Evolutionary conservation across 2,888 invertebrate genomes (phyloP).

Genomic region (Archaeoteleia sp.): DNA sequence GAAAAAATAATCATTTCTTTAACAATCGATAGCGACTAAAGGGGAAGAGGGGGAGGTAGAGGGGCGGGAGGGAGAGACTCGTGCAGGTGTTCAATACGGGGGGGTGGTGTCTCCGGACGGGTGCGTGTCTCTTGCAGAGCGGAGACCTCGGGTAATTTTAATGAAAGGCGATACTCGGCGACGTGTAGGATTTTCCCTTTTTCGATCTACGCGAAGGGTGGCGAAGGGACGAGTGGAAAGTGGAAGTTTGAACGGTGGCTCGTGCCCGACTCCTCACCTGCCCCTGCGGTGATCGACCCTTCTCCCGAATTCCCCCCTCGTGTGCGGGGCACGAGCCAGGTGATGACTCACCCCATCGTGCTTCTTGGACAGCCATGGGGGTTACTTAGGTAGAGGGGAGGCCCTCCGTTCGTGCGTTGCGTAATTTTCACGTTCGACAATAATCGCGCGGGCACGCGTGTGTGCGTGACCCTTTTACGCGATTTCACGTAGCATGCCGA

Average conservation of each 20-base stretch:
- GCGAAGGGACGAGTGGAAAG: constrained; percentile 5
- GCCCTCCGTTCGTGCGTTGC: too few species aligned
- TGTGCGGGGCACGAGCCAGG: constrained; percentile 62
- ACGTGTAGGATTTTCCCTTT: constrained; percentile 44
- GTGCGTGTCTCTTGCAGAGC: constrained; percentile 18
- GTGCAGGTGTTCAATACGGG: constrained; percentile 46
- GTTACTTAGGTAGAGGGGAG: constrained; percentile 3
- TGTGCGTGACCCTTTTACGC: constrained; percentile 34
- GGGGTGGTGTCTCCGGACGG: background rate
- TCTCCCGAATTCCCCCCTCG: constrained; percentile 51
- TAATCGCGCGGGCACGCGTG: constrained; percentile 53
- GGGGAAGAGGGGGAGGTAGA: constrained; percentile 10
- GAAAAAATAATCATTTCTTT: constrained; percentile 29
- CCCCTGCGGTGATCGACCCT: constrained; percentile 50
- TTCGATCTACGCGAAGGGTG: constrained; percentile 14
- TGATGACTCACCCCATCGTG: constrained; percentile 71
- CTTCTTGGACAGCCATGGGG: constrained; percentile 50
- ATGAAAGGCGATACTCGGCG: constrained; percentile 66
- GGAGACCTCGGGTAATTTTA: constrained; percentile 58
- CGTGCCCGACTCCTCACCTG: constrained; percentile 52
- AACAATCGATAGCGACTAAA: constrained; percentile 25
- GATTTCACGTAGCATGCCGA: constrained; percentile 45
- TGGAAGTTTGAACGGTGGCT: constrained; percentile 34
- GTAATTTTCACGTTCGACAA: constrained; percentile 36
- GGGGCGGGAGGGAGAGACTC: constrained; percentile 7